These are phyloP conservation scores for Euplagia quadripunctaria DNA, from an alignment of 2,888 invertebrate species.

Conservation along the genomic window DNA sequence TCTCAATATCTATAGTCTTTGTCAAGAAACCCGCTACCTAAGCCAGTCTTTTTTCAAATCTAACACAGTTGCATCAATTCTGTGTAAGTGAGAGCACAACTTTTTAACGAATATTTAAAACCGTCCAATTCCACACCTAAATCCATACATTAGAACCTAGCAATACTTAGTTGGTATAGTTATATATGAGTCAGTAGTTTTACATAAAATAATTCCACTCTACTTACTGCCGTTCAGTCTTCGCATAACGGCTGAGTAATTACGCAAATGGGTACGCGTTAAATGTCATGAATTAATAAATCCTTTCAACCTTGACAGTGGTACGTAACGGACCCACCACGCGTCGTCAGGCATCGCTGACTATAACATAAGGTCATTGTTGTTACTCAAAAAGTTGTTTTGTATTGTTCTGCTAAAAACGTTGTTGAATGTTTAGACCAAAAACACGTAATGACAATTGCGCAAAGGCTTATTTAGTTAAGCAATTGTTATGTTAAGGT, in stretches of 20 bases:
- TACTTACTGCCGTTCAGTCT: constrained; percentile 11
- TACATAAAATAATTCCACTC: constrained; percentile 4
- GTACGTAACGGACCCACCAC: constrained; percentile 52
- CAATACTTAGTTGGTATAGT: background rate
- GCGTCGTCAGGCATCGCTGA: constrained; percentile 52
- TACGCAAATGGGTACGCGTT: constrained; percentile 24
- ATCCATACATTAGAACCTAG: background rate
- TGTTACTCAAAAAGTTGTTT: constrained; percentile 28
- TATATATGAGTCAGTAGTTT: constrained; percentile 2
- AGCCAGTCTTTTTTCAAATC: too few relatives aligned
- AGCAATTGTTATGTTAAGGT: background rate
- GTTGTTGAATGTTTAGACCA: background rate
- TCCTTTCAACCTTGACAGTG: constrained; percentile 62
- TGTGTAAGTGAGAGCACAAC: background rate
- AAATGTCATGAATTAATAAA: constrained; percentile 42
- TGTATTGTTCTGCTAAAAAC: constrained; percentile 9
- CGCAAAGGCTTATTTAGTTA: constrained; percentile 13
- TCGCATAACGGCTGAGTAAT: constrained; percentile 15
- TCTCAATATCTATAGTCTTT: too few relatives aligned
- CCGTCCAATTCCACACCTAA: background rate
- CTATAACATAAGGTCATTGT: constrained; percentile 50
- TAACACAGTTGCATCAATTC: background rate
- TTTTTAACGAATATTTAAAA: background rate
- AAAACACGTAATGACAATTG: constrained; percentile 17
- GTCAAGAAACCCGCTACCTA: too few relatives aligned